Base-by-base conservation (phyloP, 2,888 invertebrate genomes). In the Scelioninae gen. 1 region DNA sequence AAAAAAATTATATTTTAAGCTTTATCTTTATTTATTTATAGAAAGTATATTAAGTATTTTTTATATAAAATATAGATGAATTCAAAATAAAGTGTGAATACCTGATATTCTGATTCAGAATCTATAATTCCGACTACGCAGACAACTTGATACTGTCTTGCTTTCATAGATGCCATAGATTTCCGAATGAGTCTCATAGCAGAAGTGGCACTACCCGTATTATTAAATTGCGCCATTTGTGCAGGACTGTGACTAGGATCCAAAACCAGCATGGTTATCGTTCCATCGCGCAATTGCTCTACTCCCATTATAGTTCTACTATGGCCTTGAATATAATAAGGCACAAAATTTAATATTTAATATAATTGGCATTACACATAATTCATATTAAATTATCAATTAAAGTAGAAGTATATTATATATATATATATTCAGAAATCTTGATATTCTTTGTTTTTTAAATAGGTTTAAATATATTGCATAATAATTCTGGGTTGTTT, bases 241-340 rank as follows among this genome's bases (percentile, higher is more conserved):
- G 95, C 94, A 5, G 96, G 95, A 7, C 96, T 95, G 91, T 96
- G 96, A 88, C 97, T 97, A 0, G 98, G 98, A 92, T 98, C 98
- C 84, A 98, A 93, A 32, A 98, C 95, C 83, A 98, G 92, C 78
- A 98, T 93, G 16, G 94, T 94, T 86, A 95, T 92, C 51, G 93
- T 93, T 76, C 95, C 95, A 88, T 95, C 95, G 85, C 94, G 93
- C 84, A 96, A 94, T 88, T 95, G 95, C 92, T 98, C 98, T 60
- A 97, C 95, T 0, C 98, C 98, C 93, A 98, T 95, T 91, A 98
- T 96, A 51, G 97, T 97, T 87, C 97, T 94, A 85, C 97, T 97
- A 91, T 98, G 98, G 87, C 97, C 97, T 97, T 91, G 0, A 85
- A 77, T 38, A 34, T n/a, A 47, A 56, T 23, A 15, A 34, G 8